Evolutionary conservation across 2,113 vertebrate genomes (phyloP).

Genomic region (Phainopepla nitens): DNA sequence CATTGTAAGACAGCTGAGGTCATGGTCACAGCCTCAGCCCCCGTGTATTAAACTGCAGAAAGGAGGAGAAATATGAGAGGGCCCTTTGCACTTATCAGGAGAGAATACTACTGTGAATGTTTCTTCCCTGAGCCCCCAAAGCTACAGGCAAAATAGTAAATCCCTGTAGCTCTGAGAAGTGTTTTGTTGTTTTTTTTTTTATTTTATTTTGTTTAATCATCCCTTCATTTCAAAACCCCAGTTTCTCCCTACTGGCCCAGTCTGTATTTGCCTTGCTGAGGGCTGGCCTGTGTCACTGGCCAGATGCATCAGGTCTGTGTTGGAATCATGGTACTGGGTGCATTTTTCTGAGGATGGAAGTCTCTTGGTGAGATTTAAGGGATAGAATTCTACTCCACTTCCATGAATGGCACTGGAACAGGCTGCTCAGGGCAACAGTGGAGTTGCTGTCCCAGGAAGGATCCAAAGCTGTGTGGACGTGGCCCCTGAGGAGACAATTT

Average conservation of each 20-base stretch:
- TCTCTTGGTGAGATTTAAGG: not conserved
- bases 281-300: not conserved
- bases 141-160: not conserved
- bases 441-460: not conserved
- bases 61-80: conserved; percentile 29
- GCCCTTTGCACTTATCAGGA: conserved; percentile 25
- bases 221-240: not conserved
- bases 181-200: not conserved
- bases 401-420: not conserved
- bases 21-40: conserved; percentile 49
- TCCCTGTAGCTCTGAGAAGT: not conserved
- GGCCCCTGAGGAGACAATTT: not conserved
- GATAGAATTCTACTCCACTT: not conserved
- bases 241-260: not conserved
- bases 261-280: not conserved
- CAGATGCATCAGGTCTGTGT: not conserved
- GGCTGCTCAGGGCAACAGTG: not conserved
- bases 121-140: not conserved
- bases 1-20: conserved; percentile 46
- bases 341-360: not conserved
- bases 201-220: not conserved
- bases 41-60: conserved; percentile 3
- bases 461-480: not conserved
- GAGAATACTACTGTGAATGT: conserved; percentile 25
- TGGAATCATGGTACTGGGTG: not conserved